A percentile compares a stretch with the other conserved stretches of the same genome.
Conservation (phyloP, 2,888 invertebrate species). For the Apotomis turbidana region DNA sequence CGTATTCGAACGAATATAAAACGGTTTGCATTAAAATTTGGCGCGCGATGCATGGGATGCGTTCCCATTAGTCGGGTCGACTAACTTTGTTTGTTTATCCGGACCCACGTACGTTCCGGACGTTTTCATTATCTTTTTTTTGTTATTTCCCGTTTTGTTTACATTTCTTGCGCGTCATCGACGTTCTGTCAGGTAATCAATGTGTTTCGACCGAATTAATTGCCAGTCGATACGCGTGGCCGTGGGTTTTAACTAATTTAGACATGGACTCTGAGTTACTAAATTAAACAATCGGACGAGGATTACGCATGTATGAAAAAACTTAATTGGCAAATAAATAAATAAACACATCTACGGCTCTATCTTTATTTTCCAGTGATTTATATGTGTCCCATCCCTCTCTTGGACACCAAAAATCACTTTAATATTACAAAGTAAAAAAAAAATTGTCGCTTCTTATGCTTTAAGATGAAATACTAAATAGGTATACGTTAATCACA, state of each 20-base stretch:
- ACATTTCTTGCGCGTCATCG: slow-evolving; percentile 57
- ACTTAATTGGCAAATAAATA: too few relatives aligned
- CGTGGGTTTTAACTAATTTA: not conserved
- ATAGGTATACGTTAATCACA: not conserved
- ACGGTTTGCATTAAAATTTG: slow-evolving; percentile 84
- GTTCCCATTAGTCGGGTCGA: slow-evolving; percentile 78
- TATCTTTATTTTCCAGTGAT: too few relatives aligned
- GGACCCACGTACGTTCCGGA: slow-evolving; percentile 57
- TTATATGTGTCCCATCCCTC: too few relatives aligned
- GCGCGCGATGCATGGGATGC: slow-evolving; percentile 79
- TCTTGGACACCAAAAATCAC: too few relatives aligned
- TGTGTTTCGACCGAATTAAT: slow-evolving; percentile 21
- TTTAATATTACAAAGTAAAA: too few relatives aligned
- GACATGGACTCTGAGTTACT: not conserved
- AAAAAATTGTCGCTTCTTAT: too few relatives aligned
- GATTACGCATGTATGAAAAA: not conserved
- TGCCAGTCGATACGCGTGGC: not conserved
- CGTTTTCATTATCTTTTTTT: slow-evolving; percentile 69
- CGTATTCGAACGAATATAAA: slow-evolving; percentile 83
- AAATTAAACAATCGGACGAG: not conserved
- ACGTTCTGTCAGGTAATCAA: slow-evolving; percentile 44
- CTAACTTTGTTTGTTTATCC: slow-evolving; percentile 71
- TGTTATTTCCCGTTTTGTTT: slow-evolving; percentile 59
- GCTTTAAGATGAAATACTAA: too few relatives aligned
- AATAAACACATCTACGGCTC: too few relatives aligned